These are phyloP conservation scores for Gouania willdenowi DNA, from an alignment of 2,797 vertebrate genomes.

Conservation along the genomic window DNA sequence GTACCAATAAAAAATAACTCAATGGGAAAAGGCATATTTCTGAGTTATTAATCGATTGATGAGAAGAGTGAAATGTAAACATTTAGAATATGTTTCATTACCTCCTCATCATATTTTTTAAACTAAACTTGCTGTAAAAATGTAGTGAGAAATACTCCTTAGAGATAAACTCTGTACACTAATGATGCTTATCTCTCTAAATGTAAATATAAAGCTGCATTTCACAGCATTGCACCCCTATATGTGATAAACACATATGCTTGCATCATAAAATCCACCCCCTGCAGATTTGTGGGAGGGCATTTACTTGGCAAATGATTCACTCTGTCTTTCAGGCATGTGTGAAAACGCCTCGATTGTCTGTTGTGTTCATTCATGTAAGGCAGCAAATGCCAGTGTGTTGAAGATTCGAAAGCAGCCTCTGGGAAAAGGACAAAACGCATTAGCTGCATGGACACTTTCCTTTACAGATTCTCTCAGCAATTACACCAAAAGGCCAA, in stretches of 20 bases:
- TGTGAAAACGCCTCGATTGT: constrained; percentile 19
- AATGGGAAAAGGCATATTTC: too few relatives aligned
- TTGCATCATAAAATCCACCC: background rate
- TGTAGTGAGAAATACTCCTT: too few relatives aligned
- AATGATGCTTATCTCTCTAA: too few relatives aligned
- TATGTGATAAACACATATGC: background rate
- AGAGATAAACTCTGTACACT: too few relatives aligned
- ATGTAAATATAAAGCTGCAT: constrained; percentile 1
- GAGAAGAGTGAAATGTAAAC: too few relatives aligned
- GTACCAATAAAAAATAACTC: too few relatives aligned
- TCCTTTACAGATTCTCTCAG: constrained; percentile 28
- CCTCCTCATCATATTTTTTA: too few relatives aligned
- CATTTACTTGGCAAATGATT: constrained; percentile 27
- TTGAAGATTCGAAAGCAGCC: constrained; percentile 38
- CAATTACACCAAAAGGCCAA: constrained; percentile 33
- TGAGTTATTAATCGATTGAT: too few relatives aligned
- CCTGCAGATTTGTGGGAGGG: constrained; percentile 10
- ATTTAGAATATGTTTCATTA: too few relatives aligned
- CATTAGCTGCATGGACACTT: constrained; percentile 59
- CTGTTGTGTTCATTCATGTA: constrained; percentile 46
- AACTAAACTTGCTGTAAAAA: too few relatives aligned
- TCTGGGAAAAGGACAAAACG: constrained; percentile 44
- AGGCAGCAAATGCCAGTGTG: constrained; percentile 31
- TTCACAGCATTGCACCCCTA: background rate
- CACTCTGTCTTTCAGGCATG: constrained; percentile 34